Base-by-base conservation (phyloP, 2,113 vertebrate species). In the Platycercus adscitus region DNA sequence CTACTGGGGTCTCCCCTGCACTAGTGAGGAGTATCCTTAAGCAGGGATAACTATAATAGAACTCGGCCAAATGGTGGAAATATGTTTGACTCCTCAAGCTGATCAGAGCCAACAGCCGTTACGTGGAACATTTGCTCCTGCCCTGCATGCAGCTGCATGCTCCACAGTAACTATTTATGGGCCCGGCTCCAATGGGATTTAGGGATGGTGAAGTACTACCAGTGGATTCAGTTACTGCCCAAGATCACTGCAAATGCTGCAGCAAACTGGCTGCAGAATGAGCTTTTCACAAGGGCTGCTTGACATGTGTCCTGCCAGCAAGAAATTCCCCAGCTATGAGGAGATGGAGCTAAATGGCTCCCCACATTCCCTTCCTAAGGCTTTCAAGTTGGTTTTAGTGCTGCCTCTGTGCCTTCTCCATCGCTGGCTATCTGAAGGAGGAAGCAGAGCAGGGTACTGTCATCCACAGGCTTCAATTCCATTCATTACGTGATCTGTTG, bases 161-260 rank as follows among this genome's bases (percentile, higher is more conserved):
- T 92, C 68, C 47, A 75, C 78, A 35, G 77, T 31, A 89, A 79
- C 96, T 98, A 97, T 98, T 98, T 97, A 96, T 86, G 93, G 97
- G 97, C 95, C 61, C 20, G 81, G 91, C 97, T 98, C 97, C 96
- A 96, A 13, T 6, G 72, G 88, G 95, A 96, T 82, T 94, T 85
- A 61, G 56, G 86, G 95, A 52, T 1, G n/a, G 73, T 19, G 41
- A 93, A 86, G 91, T 81, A 26, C 93, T 81, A n/a, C 60, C 29
- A 4, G 76, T 31, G 73, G 97, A 91, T 98, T 97, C 5, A 7
- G 31, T 98, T 98, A 96, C 97, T 21, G 68, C 65, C 92, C 31
- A 84, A 17, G 68, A 91, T 89, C 55, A 4, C 93, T 69, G 78
- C 68, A 91, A 89, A 94, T 53, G 71, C 5, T 66, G 96, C 70